Evolutionary conservation across 2,113 vertebrate genomes (phyloP).

Genomic region (Tringa solitaria): DNA sequence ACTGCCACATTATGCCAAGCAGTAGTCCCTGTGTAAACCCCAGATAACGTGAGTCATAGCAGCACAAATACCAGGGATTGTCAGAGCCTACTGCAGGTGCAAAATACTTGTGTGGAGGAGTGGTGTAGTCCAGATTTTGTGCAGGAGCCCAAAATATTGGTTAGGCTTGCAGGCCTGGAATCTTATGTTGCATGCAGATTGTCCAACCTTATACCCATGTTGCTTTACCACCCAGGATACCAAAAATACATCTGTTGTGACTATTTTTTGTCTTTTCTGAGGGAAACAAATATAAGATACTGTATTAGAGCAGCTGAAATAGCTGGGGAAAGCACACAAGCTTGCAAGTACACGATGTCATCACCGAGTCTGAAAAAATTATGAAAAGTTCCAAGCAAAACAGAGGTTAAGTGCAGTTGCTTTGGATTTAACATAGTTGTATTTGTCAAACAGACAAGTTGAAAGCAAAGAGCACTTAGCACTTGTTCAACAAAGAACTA

Average conservation of each 20-base stretch:
- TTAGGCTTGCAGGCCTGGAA: neutral
- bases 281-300: neutral
- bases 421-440: neutral
- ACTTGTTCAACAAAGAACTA: neutral
- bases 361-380: neutral
- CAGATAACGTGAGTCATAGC: neutral
- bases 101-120: neutral
- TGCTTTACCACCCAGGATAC: neutral
- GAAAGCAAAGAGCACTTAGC: neutral
- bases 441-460: neutral
- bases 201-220: neutral
- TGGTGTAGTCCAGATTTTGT: neutral
- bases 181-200: neutral
- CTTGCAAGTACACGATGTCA: neutral
- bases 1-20: neutral
- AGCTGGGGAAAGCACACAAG: neutral
- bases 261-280: neutral
- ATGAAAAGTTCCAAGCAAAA: neutral
- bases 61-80: neutral
- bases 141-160: neutral
- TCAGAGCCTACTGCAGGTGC: neutral
- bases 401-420: neutral
- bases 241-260: neutral
- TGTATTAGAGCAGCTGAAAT: neutral
- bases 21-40: neutral